phyloP scores from a whole-genome alignment of 2,888 invertebrate species.

The Anthophora plumipes region DNA sequence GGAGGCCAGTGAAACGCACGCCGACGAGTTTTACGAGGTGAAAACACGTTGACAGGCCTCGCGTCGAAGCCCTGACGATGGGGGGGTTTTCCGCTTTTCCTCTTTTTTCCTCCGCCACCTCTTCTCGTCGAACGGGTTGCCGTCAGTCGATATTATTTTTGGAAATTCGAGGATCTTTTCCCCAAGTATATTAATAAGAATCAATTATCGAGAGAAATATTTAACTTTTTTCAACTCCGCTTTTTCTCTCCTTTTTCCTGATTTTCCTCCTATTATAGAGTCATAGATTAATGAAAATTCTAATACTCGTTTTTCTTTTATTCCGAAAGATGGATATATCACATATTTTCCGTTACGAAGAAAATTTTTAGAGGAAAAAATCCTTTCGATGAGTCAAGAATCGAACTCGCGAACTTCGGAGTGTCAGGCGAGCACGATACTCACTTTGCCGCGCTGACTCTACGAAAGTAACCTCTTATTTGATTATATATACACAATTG shows the following conservation, averaged over 20 bases:
- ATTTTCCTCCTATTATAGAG: neutral
- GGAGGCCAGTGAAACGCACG: conserved; percentile 25
- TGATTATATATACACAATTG: no score
- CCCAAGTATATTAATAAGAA: no score
- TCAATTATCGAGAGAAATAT: neutral
- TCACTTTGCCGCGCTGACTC: no score
- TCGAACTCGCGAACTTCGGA: neutral
- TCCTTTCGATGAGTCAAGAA: neutral
- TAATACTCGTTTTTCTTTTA: no score
- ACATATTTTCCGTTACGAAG: no score
- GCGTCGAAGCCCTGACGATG: neutral
- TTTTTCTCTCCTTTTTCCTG: neutral
- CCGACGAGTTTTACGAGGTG: conserved; percentile 48
- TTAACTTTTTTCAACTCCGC: neutral
- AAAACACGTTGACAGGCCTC: conserved; percentile 37
- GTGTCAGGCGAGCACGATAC: neutral
- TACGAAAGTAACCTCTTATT: no score
- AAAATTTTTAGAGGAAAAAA: neutral
- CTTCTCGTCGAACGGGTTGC: neutral
- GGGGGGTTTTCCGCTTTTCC: neutral
- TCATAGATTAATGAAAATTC: no score
- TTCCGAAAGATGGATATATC: no score
- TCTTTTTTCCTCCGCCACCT: neutral
- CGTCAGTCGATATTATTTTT: conserved; percentile 1
- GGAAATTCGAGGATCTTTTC: neutral